Conservation (phyloP, 2,797 vertebrate genomes). For the Carcharodon carcharias region DNA sequence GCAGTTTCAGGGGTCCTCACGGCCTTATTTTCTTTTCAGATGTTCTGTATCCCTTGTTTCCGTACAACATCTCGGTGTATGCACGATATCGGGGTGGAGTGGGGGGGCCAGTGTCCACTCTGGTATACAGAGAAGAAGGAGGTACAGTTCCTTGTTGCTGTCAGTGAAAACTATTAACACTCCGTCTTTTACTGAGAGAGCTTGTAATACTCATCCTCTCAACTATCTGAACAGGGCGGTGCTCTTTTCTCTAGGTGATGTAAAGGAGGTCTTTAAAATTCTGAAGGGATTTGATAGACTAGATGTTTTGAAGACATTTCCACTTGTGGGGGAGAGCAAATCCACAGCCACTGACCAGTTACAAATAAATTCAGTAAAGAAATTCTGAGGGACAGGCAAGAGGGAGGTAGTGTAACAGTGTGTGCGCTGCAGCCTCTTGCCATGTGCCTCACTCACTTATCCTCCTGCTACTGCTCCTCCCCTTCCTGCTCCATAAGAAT, state of each 20-base stretch:
- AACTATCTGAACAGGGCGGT: neutral
- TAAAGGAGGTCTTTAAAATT: neutral
- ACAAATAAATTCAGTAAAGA: neutral
- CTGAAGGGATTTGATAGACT: neutral
- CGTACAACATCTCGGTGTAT: neutral
- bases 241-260: neutral
- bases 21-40: neutral
- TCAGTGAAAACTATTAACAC: neutral
- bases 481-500: neutral
- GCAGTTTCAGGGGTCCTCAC: neutral
- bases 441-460: neutral
- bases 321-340: neutral
- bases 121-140: neutral
- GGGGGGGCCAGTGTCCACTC: neutral
- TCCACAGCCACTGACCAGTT: neutral
- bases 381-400: neutral
- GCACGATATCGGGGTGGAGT: neutral
- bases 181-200: neutral
- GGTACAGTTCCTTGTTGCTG: neutral
- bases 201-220: neutral
- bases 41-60: neutral
- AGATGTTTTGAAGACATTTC: neutral
- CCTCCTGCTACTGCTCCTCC: neutral
- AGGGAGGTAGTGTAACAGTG: neutral
- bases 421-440: neutral